These are phyloP conservation scores for Lonchura striata DNA, from an alignment of 2,113 vertebrate species.

Conservation along the genomic window DNA sequence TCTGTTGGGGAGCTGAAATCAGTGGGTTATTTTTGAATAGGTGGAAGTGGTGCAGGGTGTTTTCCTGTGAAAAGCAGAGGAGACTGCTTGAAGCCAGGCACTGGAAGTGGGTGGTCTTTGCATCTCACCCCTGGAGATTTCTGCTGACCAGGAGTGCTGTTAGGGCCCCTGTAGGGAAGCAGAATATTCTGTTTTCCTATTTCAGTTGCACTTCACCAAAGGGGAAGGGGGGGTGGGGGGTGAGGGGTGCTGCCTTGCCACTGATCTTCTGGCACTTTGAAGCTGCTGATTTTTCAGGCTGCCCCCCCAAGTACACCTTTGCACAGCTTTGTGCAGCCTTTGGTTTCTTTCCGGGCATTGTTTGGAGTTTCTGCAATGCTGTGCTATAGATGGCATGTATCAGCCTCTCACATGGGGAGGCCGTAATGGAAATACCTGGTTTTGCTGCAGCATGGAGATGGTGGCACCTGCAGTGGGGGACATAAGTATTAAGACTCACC, in stretches of 20 bases:
- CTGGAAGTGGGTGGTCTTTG: not conserved
- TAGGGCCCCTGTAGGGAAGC: not conserved
- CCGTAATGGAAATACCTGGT: not conserved
- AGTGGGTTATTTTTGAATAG: not conserved
- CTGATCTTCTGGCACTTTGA: rapidly evolving
- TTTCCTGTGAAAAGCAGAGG: not conserved
- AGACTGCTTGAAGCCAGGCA: not conserved
- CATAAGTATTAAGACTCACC: not conserved
- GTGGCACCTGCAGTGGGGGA: not conserved
- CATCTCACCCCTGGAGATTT: rapidly evolving
- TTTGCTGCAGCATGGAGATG: not conserved
- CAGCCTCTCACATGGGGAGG: not conserved
- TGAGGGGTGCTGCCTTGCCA: not conserved
- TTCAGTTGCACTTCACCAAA: not conserved
- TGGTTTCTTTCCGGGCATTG: rapidly evolving
- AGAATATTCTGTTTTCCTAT: rapidly evolving
- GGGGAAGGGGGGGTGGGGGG: rapidly evolving
- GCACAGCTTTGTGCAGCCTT: not conserved
- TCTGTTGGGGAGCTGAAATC: not conserved
- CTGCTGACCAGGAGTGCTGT: not conserved
- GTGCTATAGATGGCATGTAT: rapidly evolving
- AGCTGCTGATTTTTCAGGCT: not conserved
- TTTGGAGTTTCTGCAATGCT: not conserved
- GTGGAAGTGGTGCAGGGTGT: not conserved
- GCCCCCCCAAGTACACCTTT: not conserved